These are phyloP conservation scores for Urocynchramus pylzowi DNA, from an alignment of 2,113 vertebrate genomes.

Conservation along the genomic window DNA sequence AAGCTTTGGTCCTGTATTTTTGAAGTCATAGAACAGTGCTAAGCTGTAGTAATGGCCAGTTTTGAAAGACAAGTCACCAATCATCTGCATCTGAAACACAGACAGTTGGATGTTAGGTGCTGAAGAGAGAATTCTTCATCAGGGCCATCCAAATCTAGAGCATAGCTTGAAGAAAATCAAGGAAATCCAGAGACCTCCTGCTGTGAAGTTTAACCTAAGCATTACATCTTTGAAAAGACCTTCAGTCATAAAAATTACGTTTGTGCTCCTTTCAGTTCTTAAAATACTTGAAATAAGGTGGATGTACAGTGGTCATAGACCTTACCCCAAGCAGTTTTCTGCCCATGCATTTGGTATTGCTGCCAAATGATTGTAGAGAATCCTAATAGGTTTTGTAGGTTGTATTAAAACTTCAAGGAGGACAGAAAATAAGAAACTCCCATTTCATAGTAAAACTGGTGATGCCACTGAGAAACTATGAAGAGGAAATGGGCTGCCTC, in stretches of 20 bases:
- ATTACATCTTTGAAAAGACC: not conserved
- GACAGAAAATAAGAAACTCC: not conserved
- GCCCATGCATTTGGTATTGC: not conserved
- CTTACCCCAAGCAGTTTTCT: not conserved
- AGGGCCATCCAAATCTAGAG: not conserved
- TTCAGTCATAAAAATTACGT: not conserved
- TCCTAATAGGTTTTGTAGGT: not conserved
- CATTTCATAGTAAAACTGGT: not conserved
- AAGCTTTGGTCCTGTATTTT: not conserved
- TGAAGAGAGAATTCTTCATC: not conserved
- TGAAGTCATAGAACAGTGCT: not conserved
- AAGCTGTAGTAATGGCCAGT: not conserved
- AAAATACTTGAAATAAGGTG: not conserved
- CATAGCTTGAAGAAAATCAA: not conserved
- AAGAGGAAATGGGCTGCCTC: not conserved
- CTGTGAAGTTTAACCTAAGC: not conserved
- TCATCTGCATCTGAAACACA: not conserved
- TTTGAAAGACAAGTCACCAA: not conserved
- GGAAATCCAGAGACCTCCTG: not conserved
- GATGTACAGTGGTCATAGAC: not conserved
- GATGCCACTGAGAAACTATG: not conserved
- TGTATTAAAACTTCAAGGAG: not conserved
- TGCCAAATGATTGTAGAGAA: not conserved
- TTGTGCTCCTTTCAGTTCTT: not conserved
- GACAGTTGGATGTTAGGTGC: accelerated